Evolutionary conservation across 2,113 vertebrate species (phyloP).

Genomic region (Pygoscelis antarcticus): DNA sequence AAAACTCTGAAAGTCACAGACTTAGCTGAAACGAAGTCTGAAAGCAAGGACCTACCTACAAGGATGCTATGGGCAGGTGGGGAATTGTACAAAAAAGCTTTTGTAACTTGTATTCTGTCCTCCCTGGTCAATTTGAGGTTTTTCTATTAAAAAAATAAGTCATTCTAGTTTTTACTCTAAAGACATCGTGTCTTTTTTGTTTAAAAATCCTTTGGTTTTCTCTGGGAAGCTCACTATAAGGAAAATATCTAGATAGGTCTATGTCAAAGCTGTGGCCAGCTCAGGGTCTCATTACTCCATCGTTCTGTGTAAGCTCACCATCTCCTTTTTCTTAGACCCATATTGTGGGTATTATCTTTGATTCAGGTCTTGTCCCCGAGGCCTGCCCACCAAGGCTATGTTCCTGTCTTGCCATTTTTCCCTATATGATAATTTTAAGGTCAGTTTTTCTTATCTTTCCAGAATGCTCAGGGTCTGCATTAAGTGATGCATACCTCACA

Average conservation of each 20-base stretch:
- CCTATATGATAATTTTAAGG: background rate
- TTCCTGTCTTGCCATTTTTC: background rate
- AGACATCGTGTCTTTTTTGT: background rate
- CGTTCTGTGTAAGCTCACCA: background rate
- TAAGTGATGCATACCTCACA: background rate
- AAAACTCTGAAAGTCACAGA: background rate
- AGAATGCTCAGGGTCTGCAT: background rate
- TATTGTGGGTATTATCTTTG: background rate
- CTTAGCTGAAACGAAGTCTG: background rate
- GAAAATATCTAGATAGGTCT: background rate
- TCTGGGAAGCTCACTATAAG: background rate
- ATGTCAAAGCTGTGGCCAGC: background rate
- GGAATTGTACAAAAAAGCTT: background rate
- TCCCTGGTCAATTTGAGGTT: background rate
- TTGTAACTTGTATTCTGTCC: background rate
- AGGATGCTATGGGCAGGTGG: background rate
- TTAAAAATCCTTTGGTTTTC: background rate
- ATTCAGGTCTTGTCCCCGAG: background rate
- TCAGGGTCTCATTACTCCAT: background rate
- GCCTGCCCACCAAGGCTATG: background rate
- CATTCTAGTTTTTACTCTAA: background rate
- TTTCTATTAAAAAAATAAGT: background rate
- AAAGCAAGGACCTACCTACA: fast-evolving
- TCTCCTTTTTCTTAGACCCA: background rate
- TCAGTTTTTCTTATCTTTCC: background rate